phyloP scores from a whole-genome alignment of 1,140 invertebrate genomes.

The Gyrodactylus bullatarudis region DNA sequence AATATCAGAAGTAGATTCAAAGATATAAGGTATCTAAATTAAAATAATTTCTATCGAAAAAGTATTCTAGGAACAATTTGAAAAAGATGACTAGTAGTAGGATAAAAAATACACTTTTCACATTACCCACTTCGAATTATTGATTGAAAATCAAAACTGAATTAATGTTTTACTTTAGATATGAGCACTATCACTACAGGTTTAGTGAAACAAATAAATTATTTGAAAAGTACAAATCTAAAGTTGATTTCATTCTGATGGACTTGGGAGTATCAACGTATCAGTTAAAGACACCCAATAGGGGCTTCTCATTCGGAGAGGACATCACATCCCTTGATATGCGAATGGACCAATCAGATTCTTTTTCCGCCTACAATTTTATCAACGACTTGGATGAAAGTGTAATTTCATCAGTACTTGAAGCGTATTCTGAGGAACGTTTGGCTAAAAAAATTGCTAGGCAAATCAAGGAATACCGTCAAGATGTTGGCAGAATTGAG shows the following conservation, averaged over 20 bases:
- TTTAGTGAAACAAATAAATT: slow-evolving; percentile 1
- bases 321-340: too few species aligned
- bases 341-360: neutral
- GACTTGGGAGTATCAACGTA: neutral
- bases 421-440: neutral
- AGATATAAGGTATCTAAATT: too few species aligned
- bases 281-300: neutral
- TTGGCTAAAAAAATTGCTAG: neutral
- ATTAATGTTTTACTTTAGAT: too few species aligned
- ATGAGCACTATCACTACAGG: too few species aligned
- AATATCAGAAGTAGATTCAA: too few species aligned
- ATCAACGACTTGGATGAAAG: neutral
- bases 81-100: too few species aligned
- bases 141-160: too few species aligned
- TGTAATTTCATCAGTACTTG: neutral
- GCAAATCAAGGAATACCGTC: neutral
- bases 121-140: too few species aligned
- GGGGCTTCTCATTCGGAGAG: neutral
- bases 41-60: too few species aligned
- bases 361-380: neutral
- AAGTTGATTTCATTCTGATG: neutral
- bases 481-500: neutral
- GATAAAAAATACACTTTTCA: too few species aligned
- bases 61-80: too few species aligned
- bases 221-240: neutral